phyloP scores from a whole-genome alignment of 1,140 invertebrate genomes.

The Drosophila seguyi region DNA sequence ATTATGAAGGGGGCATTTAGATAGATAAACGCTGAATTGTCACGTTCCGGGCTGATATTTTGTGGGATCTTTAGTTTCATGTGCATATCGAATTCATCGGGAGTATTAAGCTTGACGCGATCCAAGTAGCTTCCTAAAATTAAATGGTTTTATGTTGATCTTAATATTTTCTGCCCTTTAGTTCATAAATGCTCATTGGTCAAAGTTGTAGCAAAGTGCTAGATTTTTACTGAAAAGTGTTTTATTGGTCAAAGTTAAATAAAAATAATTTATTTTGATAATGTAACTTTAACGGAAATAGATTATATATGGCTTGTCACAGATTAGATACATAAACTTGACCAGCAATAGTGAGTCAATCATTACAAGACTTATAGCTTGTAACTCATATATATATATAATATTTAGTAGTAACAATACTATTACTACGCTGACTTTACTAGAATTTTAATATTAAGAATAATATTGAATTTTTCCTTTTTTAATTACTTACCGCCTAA shows the following conservation, averaged over 20 bases:
- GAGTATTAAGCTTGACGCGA: constrained; percentile 31
- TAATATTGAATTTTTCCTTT: neutral
- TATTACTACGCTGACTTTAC: too few relatives aligned
- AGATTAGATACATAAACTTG: constrained; percentile 2
- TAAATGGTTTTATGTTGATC: neutral
- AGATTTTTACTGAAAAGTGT: too few relatives aligned
- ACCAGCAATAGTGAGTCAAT: neutral
- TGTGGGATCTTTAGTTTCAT: constrained; percentile 45
- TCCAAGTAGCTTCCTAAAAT: constrained; percentile 55
- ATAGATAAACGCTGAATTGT: constrained; percentile 14
- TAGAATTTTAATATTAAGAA: too few relatives aligned
- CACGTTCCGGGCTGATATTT: neutral
- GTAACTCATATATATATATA: too few relatives aligned
- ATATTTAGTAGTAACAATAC: too few relatives aligned
- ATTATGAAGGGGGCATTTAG: neutral
- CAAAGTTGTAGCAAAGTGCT: too few relatives aligned
- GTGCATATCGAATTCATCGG: constrained; percentile 58
- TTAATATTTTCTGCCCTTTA: neutral
- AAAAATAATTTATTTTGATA: neutral
- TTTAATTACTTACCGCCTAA: constrained; percentile 23
- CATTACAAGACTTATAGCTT: neutral
- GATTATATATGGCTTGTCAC: neutral
- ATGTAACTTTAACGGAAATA: constrained; percentile 3
- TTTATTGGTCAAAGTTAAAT: neutral
- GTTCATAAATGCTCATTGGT: too few relatives aligned